Evolutionary conservation across 30 jellyfish, hydroid and myxozoan genomes (phyloP), one percentile per base, ranked within the genome.

Genomic region (Rhopilema esculentum): DNA sequence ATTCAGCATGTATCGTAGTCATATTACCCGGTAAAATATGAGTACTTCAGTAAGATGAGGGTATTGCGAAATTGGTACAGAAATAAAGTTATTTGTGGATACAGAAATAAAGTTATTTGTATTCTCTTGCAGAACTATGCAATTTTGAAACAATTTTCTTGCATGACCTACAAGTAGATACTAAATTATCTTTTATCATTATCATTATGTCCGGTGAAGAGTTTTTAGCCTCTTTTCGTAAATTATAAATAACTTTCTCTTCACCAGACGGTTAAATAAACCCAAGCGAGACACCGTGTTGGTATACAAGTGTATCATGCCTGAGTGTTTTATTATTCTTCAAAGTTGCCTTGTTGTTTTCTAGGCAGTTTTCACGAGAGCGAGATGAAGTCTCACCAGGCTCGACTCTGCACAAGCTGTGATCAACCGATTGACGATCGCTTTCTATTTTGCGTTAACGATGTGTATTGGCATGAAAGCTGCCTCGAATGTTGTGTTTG

Each of bases 401-500:
- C 30, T 40, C 87, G 74, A 23, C 73, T 70, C 65, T 94, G 98
- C 84, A 22, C 91, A 40, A 91, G 91, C 48, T 94, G 98, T 48
- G 92, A 72, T 20, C 79, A 67, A 50, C 89, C 80, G 71, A 94
- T 94, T n/a, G 50, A 64, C 26, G 98, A 89, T 22, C 85, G 87
- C 49, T 94, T 48, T 82, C 27, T 94, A 29, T 79, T 84, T 51
- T 51, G 87, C 22, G 88, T 94, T 8, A 77, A 72, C 82, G 96
- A 88, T 27, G 96, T 61, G 53, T 89, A 75, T 30, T 94, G 98
- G 98, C 98, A 94, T 63, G 98, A 89, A 70, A 22, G 27, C 27
- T 94, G 98, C 75, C 82, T 94, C 16, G 81, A 84, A 49, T 94
- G 98, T 79, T 76, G 94, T 69, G 96, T 77, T 23, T 94, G 98